Base-by-base conservation (phyloP, 2,113 vertebrate species). In the Pionites leucogaster region DNA sequence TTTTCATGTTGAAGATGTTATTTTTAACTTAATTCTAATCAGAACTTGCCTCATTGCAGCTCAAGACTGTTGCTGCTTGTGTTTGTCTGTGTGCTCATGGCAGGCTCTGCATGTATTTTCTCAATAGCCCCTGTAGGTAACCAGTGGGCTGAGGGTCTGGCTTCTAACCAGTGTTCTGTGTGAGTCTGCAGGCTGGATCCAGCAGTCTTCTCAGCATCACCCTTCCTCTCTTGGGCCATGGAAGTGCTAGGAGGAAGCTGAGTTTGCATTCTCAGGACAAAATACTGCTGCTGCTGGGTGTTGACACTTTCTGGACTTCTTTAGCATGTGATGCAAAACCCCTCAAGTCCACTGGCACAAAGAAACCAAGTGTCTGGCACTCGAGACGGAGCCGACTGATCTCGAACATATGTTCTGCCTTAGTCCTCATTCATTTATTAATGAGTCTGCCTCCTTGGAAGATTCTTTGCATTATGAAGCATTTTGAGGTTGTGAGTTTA, bases 401-500 rank as follows among this genome's bases (percentile, higher is more conserved):
- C 15, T 23, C 25, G 11, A 59, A 3, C 22, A 3, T 52, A 7
- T 31, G 72, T 81, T 35, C 33, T 31, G 12, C 35, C 33, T 49
- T 37, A 9, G 4, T 49, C 57, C 31, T 62, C 35, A 65, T 53
- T 68, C 47, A 60, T 1, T 33, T 67, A 71, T 39, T 67, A 71
- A 50, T 52, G 10, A 28, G 10, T 87, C 29, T 62, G 27, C 35
- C 44, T 81, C 39, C 44, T 59, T 57, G 46, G 53, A 62, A 49
- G 60, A 44, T 86, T 39, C 33, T 46, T 57, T 77, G 59, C 69
- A 18, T 23, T n/a, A 37, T 39, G 63, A 91, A 72, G 57, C 69
- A 62, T 90, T 94, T 86, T 74, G 86, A 78, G 37, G 72, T 41
- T 39, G 33, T 25, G 22, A 91, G 77, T 94, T 96, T 39, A 44